phyloP scores from a whole-genome alignment of 1,140 invertebrate genomes.

The Trichonephila clavipes region DNA sequence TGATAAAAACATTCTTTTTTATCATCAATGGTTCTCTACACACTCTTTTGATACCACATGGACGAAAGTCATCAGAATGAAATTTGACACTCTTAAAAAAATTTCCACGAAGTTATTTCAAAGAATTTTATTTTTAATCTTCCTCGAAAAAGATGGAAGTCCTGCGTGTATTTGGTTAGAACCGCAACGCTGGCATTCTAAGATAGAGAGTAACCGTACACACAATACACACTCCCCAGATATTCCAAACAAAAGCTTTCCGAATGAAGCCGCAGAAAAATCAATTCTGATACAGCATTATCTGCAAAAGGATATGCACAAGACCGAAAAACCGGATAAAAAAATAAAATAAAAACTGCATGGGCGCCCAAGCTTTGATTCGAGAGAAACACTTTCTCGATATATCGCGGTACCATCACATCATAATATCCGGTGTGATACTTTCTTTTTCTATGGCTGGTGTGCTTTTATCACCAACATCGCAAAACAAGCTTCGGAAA shows the following conservation, averaged over 20 bases:
- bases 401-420: constrained; percentile 54
- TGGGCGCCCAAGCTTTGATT: constrained; percentile 25
- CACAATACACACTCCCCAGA: background rate
- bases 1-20: too few species aligned
- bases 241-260: background rate
- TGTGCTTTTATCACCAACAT: constrained; percentile 17
- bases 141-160: too few species aligned
- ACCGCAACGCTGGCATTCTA: too few species aligned
- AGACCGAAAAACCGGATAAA: constrained; percentile 30
- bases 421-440: constrained; percentile 61
- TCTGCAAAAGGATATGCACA: constrained; percentile 40
- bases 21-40: too few species aligned
- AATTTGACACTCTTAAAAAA: too few species aligned
- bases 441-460: constrained; percentile 23
- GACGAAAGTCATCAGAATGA: too few species aligned
- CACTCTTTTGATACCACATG: too few species aligned
- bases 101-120: too few species aligned
- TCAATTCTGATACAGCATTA: constrained; percentile 8
- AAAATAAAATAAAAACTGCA: constrained; percentile 50
- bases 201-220: too few species aligned
- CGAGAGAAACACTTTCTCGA: background rate
- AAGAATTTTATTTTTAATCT: too few species aligned
- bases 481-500: constrained; percentile 44
- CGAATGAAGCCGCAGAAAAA: constrained; percentile 1
- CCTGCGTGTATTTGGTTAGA: too few species aligned